Percentiles rank a stretch among this genome's conserved stretches.
Conservation (phyloP, 2,113 vertebrate species). For the Stercorarius parasiticus region DNA sequence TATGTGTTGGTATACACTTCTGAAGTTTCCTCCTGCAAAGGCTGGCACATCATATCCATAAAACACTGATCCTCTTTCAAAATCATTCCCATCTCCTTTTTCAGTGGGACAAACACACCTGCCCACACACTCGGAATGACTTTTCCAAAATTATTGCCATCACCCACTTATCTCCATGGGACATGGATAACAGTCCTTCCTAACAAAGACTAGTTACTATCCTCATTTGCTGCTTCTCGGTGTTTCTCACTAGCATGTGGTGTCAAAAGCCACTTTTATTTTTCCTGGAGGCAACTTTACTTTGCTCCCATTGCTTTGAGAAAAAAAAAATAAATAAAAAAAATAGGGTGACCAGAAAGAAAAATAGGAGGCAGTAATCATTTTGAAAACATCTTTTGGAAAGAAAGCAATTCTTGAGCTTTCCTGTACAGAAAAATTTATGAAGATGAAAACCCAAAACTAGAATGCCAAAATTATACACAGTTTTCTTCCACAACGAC, state of each 20-base stretch:
- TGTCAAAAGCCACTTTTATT: background rate
- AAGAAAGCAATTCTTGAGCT: background rate
- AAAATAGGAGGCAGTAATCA: background rate
- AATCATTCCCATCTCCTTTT: background rate
- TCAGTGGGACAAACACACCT: background rate
- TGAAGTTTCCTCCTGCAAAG: background rate
- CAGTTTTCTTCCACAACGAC: background rate
- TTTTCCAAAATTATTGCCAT: background rate
- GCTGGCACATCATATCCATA: background rate
- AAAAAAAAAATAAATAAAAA: background rate
- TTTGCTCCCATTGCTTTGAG: background rate
- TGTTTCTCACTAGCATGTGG: accelerated
- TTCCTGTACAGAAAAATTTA: background rate
- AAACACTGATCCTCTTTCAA: background rate
- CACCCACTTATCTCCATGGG: background rate
- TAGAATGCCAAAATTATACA: background rate
- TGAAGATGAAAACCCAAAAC: background rate
- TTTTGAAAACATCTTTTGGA: background rate
- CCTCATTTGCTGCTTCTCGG: background rate
- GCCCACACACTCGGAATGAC: background rate
- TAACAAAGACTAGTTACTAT: background rate
- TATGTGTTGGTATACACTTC: background rate
- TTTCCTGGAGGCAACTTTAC: background rate
- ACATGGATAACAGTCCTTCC: background rate
- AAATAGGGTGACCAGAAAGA: background rate